Base-by-base conservation (phyloP, 2,888 invertebrate species). In the Nymphalis c-album region DNA sequence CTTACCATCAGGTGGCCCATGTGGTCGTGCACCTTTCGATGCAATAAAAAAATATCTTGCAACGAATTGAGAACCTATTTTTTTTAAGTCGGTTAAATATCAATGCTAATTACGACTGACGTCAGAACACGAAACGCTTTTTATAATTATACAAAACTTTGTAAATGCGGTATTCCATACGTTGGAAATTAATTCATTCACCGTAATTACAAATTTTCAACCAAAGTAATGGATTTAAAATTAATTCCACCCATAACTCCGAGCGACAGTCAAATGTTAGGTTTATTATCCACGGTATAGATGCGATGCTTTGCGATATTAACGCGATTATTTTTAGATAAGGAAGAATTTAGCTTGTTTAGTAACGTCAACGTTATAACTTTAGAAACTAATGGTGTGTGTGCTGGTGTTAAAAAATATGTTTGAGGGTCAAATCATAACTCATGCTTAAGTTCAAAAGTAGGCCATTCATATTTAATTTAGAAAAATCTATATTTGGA, bases 191-290 rank as follows among this genome's bases (percentile, higher is more conserved):
- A 60, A 62, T 66, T 63, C 53, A 63, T 63, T 69, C 59, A 58
- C 51, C 59, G 48, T 69, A 69, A 66, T 66, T 69, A 66, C 53
- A 60, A 60, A 66, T 69, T 69, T 58, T 6, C 55, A 58, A 51
- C 26, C 59, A 66, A 66, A 66, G 65, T 66, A 53, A 66, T 66
- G 65, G 65, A 57, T 66, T 66, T 60, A 60, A 66, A 69, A 69
- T 63, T 69, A 65, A 60, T 69, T 65, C 62, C 55, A 60, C 62
- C 65, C 35, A 35, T 58, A 63, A 65, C 62, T 40, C 62, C 22
- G 22, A 60, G 55, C 46, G 60, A 51, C 60, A 53, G 46, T 48
- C 65, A 47, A 48, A 48, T 40, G 13, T 55, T 26, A 18, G 31
- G 45, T 57, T 40, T n/a, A n/a, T 4, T 20, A 7, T 66, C 47